phyloP scores from a whole-genome alignment of 2,888 invertebrate genomes.

The Carpatolechia fugitivella region DNA sequence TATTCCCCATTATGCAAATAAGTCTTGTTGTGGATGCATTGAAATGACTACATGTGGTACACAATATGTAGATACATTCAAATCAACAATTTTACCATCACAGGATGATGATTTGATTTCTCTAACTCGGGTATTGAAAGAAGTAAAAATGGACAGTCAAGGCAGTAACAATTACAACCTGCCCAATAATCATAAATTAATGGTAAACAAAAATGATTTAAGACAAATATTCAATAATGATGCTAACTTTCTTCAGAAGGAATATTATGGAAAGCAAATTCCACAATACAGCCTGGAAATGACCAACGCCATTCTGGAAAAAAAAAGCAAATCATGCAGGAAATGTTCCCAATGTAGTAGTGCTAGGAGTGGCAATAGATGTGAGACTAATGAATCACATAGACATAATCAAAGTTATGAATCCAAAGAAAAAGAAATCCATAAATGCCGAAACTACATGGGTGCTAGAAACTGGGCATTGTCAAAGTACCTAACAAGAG shows the following conservation, averaged over 20 bases:
- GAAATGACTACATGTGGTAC: slow-evolving; percentile 39
- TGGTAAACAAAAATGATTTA: background rate
- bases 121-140: too few relatives aligned
- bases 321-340: too few relatives aligned
- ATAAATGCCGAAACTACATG: slow-evolving; percentile 12
- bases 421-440: background rate
- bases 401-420: background rate
- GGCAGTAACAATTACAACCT: background rate
- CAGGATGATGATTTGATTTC: too few relatives aligned
- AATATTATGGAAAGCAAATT: background rate
- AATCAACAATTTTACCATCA: too few relatives aligned
- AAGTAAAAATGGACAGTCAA: background rate
- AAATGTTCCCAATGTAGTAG: too few relatives aligned
- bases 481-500: slow-evolving; percentile 41
- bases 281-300: background rate
- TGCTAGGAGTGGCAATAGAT: too few relatives aligned
- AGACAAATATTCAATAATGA: background rate
- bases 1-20: background rate
- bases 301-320: background rate
- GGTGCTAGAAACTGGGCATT: slow-evolving; percentile 55
- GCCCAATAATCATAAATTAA: background rate
- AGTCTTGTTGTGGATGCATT: slow-evolving; percentile 37
- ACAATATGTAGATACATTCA: slow-evolving; percentile 30
- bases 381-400: too few relatives aligned
- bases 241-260: background rate